A percentile compares a stretch with the other conserved stretches of the same genome.
phyloP scores from a whole-genome alignment of 2,113 vertebrate species.

The Malurus melanocephalus region DNA sequence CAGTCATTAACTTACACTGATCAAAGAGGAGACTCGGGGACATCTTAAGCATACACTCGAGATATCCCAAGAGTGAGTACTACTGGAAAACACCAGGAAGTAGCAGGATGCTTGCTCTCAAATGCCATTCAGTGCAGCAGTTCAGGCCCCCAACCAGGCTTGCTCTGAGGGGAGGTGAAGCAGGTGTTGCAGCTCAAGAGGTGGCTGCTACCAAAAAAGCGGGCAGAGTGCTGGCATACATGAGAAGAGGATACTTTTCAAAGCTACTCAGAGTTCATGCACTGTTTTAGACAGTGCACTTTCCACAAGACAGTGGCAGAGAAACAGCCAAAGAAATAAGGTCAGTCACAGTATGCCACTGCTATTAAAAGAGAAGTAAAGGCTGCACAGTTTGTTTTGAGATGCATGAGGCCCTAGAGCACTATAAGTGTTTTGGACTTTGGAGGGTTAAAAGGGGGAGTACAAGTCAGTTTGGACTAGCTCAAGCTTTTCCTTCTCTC shows the following conservation, averaged over 20 bases:
- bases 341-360: not conserved
- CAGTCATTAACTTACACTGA: not conserved
- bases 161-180: not conserved
- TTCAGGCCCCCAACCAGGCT: not conserved
- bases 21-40: not conserved
- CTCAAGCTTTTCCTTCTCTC: not conserved
- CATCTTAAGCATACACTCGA: not conserved
- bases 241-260: not conserved
- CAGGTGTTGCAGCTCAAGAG: not conserved
- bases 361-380: not conserved
- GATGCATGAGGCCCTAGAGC: not conserved
- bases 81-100: not conserved
- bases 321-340: not conserved
- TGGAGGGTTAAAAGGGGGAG: not conserved
- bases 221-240: not conserved
- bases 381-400: not conserved
- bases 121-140: fast-evolving
- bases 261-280: fast-evolving
- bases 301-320: not conserved
- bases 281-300: not conserved
- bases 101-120: fast-evolving
- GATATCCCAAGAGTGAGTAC: not conserved
- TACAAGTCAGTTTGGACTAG: not conserved
- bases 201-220: not conserved
- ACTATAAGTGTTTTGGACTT: not conserved